phyloP scores from a whole-genome alignment of 2,797 vertebrate species.

The Aplochiton taeniatus region DNA sequence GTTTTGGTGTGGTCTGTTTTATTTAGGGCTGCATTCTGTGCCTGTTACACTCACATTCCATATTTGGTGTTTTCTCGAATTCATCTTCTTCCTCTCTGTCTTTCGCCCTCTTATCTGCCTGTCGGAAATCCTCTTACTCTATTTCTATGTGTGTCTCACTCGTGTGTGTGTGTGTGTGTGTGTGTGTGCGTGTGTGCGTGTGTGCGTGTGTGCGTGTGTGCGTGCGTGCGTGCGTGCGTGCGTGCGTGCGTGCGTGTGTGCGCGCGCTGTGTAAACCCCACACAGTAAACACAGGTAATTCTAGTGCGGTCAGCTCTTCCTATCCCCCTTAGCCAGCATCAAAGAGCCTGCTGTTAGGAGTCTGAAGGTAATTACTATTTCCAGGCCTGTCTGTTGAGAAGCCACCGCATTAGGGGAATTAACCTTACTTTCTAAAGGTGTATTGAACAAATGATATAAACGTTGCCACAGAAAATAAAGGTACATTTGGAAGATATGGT shows the following conservation, averaged over 20 bases:
- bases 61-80: too few relatives aligned
- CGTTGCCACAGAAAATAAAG: too few relatives aligned
- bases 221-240: background rate
- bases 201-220: slow-evolving; percentile 7
- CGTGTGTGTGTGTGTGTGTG: slow-evolving; percentile 13
- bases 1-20: too few relatives aligned
- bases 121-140: too few relatives aligned
- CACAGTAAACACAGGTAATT: slow-evolving; percentile 20
- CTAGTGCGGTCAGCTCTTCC: too few relatives aligned
- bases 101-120: too few relatives aligned
- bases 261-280: background rate
- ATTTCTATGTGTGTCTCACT: too few relatives aligned
- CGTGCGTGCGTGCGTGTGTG: background rate
- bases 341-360: background rate
- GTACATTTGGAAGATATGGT: too few relatives aligned
- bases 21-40: too few relatives aligned
- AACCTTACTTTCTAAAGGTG: background rate
- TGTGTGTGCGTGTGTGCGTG: background rate
- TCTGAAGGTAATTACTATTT: background rate
- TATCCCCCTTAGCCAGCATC: too few relatives aligned
- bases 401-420: background rate
- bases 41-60: too few relatives aligned
- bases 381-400: background rate
- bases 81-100: too few relatives aligned
- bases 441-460: background rate